phyloP scores from a whole-genome alignment of 2,888 invertebrate species.

The Trissoscelio sp. region DNA sequence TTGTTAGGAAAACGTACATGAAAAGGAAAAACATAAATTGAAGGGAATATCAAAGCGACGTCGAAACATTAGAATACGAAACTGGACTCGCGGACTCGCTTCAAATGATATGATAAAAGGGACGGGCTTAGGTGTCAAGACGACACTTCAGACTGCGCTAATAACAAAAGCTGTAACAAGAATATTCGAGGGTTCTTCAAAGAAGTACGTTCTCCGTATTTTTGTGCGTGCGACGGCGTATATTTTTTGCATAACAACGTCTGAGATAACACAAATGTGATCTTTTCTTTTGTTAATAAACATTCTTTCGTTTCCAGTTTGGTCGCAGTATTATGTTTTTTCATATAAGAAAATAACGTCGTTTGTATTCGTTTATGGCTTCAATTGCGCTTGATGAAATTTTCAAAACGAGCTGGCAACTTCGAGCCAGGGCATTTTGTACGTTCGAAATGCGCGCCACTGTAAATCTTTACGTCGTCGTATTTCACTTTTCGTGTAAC shows the following conservation, averaged over 20 bases:
- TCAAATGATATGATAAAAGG: slow-evolving; percentile 49
- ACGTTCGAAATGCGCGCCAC: background rate
- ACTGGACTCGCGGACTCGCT: slow-evolving; percentile 28
- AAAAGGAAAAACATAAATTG: slow-evolving; percentile 13
- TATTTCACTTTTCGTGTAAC: slow-evolving; percentile 40
- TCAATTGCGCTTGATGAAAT: slow-evolving; percentile 29
- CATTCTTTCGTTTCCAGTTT: background rate
- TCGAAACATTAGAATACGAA: slow-evolving; percentile 7
- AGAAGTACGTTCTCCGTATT: slow-evolving; percentile 25
- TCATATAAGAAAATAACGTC: slow-evolving; percentile 9
- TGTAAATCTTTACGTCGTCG: slow-evolving; percentile 16
- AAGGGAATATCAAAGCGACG: slow-evolving; percentile 8
- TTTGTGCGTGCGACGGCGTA: slow-evolving; percentile 42
- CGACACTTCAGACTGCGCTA: slow-evolving; percentile 56
- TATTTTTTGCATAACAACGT: slow-evolving; percentile 37
- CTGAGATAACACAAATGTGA: slow-evolving; percentile 7
- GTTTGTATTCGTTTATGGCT: slow-evolving; percentile 20
- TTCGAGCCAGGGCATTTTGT: background rate
- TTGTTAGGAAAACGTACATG: background rate
- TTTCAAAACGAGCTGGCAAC: background rate
- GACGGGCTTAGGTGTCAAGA: slow-evolving; percentile 49
- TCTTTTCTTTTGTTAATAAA: background rate
- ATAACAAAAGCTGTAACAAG: slow-evolving; percentile 58
- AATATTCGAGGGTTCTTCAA: slow-evolving; percentile 47
- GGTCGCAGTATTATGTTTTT: background rate